Base-by-base conservation (phyloP, 2,797 vertebrate genomes). In the Amblyopsis hoosieri region DNA sequence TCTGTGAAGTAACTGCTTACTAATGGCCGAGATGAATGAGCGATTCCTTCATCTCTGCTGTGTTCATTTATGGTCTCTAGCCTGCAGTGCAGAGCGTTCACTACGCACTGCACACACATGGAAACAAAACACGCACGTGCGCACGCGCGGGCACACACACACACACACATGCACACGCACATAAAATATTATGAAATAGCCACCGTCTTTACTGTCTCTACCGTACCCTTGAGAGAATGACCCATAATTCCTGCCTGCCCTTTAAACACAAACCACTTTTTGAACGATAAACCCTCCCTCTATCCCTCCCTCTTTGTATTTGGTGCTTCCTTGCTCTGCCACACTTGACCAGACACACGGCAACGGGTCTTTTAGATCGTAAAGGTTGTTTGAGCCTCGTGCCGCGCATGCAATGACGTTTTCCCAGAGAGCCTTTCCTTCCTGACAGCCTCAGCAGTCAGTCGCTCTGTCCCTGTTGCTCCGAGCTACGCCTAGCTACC, bases 71-170 rank as follows among this genome's bases (percentile, higher is more conserved):
- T 59, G 12, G 13, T 62, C 51, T 47, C 4, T 54, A 19, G 70
- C 78, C 77, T 52, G 62, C 33, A 69, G 85, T 62, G 0, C 64
- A 51, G 81, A 63, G 74, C 78, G 85, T 79, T 85, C 78, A 63
- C 66, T 60, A 59, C 15, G 45, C 4, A 12, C 13, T 60, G 48
- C 58, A 75, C 4, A 45, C 42, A 46, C 59, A 29, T 33, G 10
- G n/a, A 48, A 11, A 61, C 8, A 14, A 15, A 57, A n/a, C 51
- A 56, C 11, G 9, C 14, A 60, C 11, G 23, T 23, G 23, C 23
- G 23, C 23, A 54, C 12, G 54, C 45, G 57, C 14, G 14, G 8
- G 60, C 57, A 10, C 60, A 64, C 73, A 64, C 49, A 69, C 19
- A 61, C 53, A n/a, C n/a, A 66, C 59, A 51, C 13, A 56, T 63